These are phyloP conservation scores for Ips nitidus DNA, from an alignment of 1,140 invertebrate species.

Conservation along the genomic window DNA sequence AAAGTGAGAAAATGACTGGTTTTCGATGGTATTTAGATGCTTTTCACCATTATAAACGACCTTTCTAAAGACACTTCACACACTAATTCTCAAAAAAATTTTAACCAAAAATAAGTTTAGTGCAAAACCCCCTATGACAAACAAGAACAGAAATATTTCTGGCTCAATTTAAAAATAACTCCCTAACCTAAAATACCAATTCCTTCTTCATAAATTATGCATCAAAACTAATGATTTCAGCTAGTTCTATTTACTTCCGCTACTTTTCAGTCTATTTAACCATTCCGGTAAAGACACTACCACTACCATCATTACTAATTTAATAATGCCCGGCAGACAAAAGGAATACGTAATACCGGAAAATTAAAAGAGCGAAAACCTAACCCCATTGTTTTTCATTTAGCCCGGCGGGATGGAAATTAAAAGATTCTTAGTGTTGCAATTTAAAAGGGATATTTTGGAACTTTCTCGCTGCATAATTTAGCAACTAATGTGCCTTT, in stretches of 20 bases:
- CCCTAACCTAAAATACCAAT: too few species aligned
- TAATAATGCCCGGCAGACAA: conserved; percentile 5
- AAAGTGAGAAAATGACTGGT: too few species aligned
- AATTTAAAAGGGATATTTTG: conserved; percentile 27
- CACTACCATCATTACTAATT: conserved; percentile 1
- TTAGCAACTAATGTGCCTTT: conserved; percentile 26
- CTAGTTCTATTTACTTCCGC: neutral
- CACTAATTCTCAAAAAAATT: too few species aligned
- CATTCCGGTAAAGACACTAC: conserved; percentile 2
- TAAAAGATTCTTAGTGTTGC: conserved; percentile 27
- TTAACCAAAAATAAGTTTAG: too few species aligned
- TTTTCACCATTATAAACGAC: too few species aligned
- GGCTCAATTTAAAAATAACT: too few species aligned
- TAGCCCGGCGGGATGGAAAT: conserved; percentile 14
- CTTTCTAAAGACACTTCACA: too few species aligned
- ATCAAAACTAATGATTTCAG: too few species aligned
- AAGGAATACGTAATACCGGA: conserved; percentile 8
- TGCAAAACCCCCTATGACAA: too few species aligned
- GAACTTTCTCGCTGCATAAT: conserved; percentile 21
- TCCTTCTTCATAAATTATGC: too few species aligned
- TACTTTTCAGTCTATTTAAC: conserved; percentile 5
- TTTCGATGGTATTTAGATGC: too few species aligned
- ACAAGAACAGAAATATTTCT: too few species aligned
- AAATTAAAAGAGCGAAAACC: conserved; percentile 13
- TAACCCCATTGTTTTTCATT: conserved; percentile 22